A percentile compares a stretch with the other conserved stretches of the same genome.
Conservation (phyloP, 2,797 vertebrate genomes). For the Artibeus lituratus region DNA sequence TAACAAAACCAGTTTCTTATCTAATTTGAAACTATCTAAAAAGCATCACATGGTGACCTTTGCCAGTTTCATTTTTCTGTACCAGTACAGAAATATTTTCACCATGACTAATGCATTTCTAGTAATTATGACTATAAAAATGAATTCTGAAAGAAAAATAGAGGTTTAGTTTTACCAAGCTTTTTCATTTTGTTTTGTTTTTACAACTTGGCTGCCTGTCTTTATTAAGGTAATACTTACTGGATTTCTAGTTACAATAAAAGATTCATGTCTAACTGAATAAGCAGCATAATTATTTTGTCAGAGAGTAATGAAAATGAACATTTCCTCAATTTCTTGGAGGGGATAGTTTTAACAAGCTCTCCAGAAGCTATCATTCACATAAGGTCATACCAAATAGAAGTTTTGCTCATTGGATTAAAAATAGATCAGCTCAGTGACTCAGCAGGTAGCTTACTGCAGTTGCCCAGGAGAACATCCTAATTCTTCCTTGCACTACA, state of each 20-base stretch:
- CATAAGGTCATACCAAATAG: slow-evolving; percentile 71
- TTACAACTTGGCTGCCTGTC: slow-evolving; percentile 6
- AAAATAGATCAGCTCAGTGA: slow-evolving; percentile 76
- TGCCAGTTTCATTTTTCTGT: not conserved
- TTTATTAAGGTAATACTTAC: slow-evolving; percentile 18
- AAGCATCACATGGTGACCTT: not conserved
- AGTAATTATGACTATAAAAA: not conserved
- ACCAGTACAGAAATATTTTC: slow-evolving; percentile 10
- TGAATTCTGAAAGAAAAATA: slow-evolving; percentile 41
- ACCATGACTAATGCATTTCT: not conserved
- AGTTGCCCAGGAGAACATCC: slow-evolving; percentile 55
- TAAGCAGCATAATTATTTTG: slow-evolving; percentile 44
- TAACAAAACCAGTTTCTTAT: slow-evolving; percentile 23
- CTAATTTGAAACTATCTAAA: not conserved
- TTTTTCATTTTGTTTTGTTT: slow-evolving; percentile 15
- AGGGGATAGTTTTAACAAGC: slow-evolving; percentile 43
- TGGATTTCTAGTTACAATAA: slow-evolving; percentile 48
- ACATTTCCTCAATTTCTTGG: not conserved
- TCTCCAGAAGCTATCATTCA: slow-evolving; percentile 49
- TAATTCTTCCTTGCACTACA: slow-evolving; percentile 64
- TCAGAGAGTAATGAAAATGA: slow-evolving; percentile 11
- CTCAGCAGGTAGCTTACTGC: slow-evolving; percentile 71
- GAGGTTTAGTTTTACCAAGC: not conserved
- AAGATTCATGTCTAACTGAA: slow-evolving; percentile 21
- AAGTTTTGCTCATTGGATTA: slow-evolving; percentile 69